phyloP scores from a whole-genome alignment of 2,888 invertebrate genomes.

The Acrocyrtus sp. region DNA sequence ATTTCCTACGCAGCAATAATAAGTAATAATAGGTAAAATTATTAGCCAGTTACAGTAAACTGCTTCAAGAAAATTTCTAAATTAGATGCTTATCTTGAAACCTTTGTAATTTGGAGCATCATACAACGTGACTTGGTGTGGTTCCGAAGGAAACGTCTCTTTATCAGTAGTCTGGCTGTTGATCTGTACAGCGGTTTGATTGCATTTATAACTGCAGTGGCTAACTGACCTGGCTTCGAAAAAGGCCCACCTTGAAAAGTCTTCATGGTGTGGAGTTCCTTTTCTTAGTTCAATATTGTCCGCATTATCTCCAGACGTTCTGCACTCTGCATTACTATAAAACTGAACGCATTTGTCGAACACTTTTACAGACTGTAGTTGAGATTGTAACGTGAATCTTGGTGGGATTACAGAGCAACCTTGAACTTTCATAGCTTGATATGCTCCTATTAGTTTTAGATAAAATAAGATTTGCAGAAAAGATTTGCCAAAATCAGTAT shows the following conservation, averaged over 20 bases:
- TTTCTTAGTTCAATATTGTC: constrained; percentile 5
- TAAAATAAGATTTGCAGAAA: no score
- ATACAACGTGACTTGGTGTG: no score
- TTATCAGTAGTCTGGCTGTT: no score
- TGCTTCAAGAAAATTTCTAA: no score
- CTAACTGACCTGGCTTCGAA: constrained; percentile 8
- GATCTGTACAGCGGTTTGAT: neutral
- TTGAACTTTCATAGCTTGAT: neutral
- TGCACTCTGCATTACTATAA: constrained; percentile 14
- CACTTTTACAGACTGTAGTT: constrained; percentile 7
- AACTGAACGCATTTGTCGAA: constrained; percentile 4
- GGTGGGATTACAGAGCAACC: constrained; percentile 12
- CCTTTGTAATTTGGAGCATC: no score
- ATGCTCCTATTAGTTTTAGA: no score
- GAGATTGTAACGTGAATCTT: neutral
- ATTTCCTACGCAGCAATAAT: no score
- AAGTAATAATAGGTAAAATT: no score
- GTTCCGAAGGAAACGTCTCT: no score
- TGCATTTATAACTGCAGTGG: constrained; percentile 24
- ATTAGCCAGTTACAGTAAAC: no score
- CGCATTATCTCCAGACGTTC: neutral
- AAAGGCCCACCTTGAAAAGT: neutral
- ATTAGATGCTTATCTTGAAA: no score
- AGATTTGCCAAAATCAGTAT: no score
- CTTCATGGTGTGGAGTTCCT: constrained; percentile 15